Evolutionary conservation across 2,888 invertebrate genomes (phyloP), one percentile per base, ranked within the genome.

Genomic region (Tholera decimalis): DNA sequence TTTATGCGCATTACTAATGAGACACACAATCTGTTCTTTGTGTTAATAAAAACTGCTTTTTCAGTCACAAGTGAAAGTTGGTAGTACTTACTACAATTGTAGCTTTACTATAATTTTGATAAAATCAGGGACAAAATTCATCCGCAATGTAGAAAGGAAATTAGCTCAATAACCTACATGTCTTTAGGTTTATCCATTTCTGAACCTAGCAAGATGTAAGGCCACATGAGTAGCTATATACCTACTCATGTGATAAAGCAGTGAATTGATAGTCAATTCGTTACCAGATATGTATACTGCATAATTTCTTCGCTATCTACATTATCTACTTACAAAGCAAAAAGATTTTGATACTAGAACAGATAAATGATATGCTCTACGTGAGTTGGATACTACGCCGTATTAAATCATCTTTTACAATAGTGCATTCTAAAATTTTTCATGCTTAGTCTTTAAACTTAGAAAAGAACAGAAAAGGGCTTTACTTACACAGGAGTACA

Each of bases 401-500:
- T 44, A 26, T 35, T 51, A 39, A 35, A 43, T 24, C 7, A 1
- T 4, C 15, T 26, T 26, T 20, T 0, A 43, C 26, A 9, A 37
- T 15, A 33, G 26, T 39, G 7, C 8, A 35, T 24, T 30, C 5
- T 50, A 33, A 2, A 60, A 44, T 47, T 7, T 3, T 20, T 24
- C 15, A n/a, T 33, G 51, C 7, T 35, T 4, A 39, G 11, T 33
- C 15, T 35, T 49, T 4, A 15, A n/a, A 22, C n/a, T n/a, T n/a
- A n/a, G 6, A 7, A 35, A 2, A 41, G 1, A 22, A 37, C 2
- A 35, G 3, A 9, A 49, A 60, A 46, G 57, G 9, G 43, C 44
- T 24, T 70, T 70, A 74, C 74, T 70, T 61, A 74, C 63, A 60
- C 30, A 63, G 43, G 22, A 24, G 1, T 24, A 68, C 54, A 74